phyloP scores from a whole-genome alignment of 2,797 vertebrate genomes.

The Otolemur crassicaudatus region DNA sequence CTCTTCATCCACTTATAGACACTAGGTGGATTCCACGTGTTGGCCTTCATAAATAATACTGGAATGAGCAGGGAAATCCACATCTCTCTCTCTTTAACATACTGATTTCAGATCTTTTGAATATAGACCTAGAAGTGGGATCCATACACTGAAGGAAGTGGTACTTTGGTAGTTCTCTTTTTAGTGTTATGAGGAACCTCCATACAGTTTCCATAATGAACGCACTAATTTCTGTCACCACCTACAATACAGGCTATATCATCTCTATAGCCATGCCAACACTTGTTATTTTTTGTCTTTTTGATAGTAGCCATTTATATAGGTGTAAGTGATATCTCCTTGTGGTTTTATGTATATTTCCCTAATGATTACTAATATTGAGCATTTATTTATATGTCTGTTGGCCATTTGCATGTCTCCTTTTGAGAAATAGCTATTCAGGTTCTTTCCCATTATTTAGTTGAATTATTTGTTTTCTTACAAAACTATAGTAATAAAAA shows the following conservation, averaged over 20 bases:
- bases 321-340: background rate
- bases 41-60: background rate
- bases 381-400: background rate
- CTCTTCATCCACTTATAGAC: background rate
- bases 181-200: background rate
- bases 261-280: background rate
- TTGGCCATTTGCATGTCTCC: background rate
- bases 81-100: background rate
- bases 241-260: accelerated
- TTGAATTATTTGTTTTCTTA: background rate
- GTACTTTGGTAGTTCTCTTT: background rate
- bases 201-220: background rate
- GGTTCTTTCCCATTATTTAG: background rate
- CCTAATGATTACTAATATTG: background rate
- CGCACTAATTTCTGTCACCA: background rate
- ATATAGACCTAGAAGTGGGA: background rate
- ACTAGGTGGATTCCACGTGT: background rate
- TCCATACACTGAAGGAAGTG: background rate
- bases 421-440: background rate
- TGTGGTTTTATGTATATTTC: background rate
- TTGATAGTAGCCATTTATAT: background rate
- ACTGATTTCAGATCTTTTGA: background rate
- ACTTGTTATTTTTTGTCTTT: background rate
- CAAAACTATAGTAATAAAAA: background rate
- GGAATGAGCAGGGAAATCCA: background rate